A percentile compares a stretch with the other conserved stretches of the same genome.
These are phyloP conservation scores for Sarcophaga carnaria DNA, from an alignment of 2,888 invertebrate genomes.

Conservation along the genomic window DNA sequence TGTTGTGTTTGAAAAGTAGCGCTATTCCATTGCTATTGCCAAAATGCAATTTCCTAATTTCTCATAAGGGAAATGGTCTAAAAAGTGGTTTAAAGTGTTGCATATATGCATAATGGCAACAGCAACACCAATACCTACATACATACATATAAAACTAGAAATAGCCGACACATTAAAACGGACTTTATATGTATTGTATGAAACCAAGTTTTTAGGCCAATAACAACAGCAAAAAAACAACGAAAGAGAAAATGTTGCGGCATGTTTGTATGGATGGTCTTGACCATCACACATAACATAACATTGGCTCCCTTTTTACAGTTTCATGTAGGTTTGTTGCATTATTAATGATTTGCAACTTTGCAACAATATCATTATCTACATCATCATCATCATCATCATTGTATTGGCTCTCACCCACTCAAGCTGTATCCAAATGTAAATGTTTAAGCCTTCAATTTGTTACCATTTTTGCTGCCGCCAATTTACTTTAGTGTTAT, in stretches of 20 bases:
- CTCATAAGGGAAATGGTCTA: constrained; percentile 77
- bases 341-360: constrained; percentile 61
- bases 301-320: not conserved
- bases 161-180: constrained; percentile 54
- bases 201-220: constrained; percentile 34
- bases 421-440: constrained; percentile 35
- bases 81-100: constrained; percentile 72
- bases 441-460: constrained; percentile 54
- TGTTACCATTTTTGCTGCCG: constrained; percentile 30
- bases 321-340: constrained; percentile 10
- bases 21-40: constrained; percentile 67
- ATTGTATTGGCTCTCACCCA: not conserved
- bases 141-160: not conserved
- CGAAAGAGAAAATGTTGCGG: constrained; percentile 2
- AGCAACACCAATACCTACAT: not conserved
- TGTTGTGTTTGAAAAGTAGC: constrained; percentile 45
- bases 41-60: constrained; percentile 80
- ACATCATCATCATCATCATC: constrained; percentile 15
- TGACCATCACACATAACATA: constrained; percentile 14
- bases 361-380: not conserved
- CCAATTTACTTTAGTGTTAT: constrained; percentile 14
- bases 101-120: constrained; percentile 36
- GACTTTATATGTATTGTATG: constrained; percentile 49
- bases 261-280: not conserved
- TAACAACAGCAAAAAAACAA: constrained; percentile 26